A percentile compares a stretch with the other conserved stretches of the same genome.
Conservation (phyloP, 1,140 invertebrate species). For the Cyclina sinensis region DNA sequence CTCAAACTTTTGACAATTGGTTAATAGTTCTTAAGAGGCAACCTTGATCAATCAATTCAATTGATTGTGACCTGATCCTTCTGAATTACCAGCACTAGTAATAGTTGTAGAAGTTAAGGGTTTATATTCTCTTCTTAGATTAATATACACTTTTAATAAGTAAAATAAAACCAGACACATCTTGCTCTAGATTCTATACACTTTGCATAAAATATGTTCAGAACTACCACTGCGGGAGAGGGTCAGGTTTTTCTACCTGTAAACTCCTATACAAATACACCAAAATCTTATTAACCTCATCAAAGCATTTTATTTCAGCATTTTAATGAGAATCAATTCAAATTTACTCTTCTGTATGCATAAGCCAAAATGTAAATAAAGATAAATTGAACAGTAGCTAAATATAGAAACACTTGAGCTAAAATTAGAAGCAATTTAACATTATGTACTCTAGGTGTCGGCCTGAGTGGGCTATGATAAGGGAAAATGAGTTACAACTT, state of each 20-base stretch:
- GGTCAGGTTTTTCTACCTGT: conserved; percentile 3
- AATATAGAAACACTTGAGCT: conserved; percentile 43
- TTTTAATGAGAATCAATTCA: conserved; percentile 34
- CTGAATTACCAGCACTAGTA: too few species aligned
- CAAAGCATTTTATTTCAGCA: conserved; percentile 35
- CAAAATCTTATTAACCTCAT: conserved; percentile 35
- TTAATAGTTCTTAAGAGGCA: too few species aligned
- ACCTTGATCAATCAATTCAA: too few species aligned
- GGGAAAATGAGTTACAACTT: conserved; percentile 25
- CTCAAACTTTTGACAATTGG: too few species aligned
- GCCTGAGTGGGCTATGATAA: conserved; percentile 11
- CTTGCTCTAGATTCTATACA: too few species aligned
- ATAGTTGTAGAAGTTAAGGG: too few species aligned
- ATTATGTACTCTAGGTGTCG: conserved; percentile 30
- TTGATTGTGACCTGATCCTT: too few species aligned
- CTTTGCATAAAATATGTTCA: too few species aligned
- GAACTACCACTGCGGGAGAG: too few species aligned
- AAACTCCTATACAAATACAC: not conserved
- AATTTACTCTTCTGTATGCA: conserved; percentile 55
- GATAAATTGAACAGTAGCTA: conserved; percentile 30
- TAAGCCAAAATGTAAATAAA: conserved; percentile 23
- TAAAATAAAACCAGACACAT: too few species aligned
- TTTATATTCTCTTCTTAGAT: too few species aligned
- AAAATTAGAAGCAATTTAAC: conserved; percentile 49
- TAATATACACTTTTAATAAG: too few species aligned